Evolutionary conservation across 2,797 vertebrate species (phyloP).

Genomic region (Sarcoramphus papa): DNA sequence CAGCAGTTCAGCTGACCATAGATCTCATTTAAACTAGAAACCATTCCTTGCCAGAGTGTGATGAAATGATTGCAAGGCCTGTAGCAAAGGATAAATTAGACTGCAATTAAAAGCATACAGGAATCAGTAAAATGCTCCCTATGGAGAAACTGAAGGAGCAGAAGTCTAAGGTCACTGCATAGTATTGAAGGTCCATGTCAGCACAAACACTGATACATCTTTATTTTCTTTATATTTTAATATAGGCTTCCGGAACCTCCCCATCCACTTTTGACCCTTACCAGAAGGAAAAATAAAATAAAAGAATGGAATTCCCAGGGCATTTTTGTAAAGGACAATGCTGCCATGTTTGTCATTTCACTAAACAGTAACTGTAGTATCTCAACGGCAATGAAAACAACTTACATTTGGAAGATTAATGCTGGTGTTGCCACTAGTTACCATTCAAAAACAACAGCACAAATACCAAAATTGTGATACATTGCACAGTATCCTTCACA

Average conservation of each 20-base stretch:
- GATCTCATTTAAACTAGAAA: background rate
- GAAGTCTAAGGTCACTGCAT: background rate
- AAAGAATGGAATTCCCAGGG: background rate
- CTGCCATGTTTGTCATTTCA: background rate
- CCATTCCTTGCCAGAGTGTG: background rate
- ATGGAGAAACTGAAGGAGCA: background rate
- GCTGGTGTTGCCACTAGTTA: background rate
- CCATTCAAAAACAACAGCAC: background rate
- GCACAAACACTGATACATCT: background rate
- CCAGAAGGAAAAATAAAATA: background rate
- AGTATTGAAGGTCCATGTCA: background rate
- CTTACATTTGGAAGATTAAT: background rate
- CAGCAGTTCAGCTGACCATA: background rate
- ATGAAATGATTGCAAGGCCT: background rate
- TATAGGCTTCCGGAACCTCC: background rate
- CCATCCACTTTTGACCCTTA: background rate
- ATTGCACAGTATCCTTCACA: background rate
- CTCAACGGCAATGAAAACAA: background rate
- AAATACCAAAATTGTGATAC: background rate
- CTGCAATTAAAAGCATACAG: slow-evolving; percentile 10
- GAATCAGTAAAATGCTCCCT: background rate
- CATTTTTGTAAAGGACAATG: background rate
- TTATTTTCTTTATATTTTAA: background rate
- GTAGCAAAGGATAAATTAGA: slow-evolving; percentile 21
- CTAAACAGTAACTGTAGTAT: background rate